phyloP scores from a whole-genome alignment of 92 coral and sea anemone genomes.

The Phenganax subtilis region DNA sequence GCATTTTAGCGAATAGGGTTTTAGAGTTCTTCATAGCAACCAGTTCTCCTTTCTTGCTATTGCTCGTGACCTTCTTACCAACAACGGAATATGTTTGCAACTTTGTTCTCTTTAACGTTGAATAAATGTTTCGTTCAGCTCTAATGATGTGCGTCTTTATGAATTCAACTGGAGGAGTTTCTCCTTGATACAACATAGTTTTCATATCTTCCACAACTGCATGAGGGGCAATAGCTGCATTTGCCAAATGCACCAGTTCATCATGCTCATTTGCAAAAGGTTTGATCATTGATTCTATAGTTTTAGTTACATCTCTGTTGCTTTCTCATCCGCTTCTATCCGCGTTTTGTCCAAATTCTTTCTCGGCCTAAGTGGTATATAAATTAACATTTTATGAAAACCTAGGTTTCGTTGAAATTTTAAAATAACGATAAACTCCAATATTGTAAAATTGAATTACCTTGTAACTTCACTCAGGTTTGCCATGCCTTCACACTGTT shows the following conservation, averaged over 20 bases:
- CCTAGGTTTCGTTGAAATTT: too few relatives aligned
- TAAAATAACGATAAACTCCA: too few relatives aligned
- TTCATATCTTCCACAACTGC: not conserved
- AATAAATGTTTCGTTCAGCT: not conserved
- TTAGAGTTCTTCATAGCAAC: not conserved
- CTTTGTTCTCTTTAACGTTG: too few relatives aligned
- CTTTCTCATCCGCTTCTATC: too few relatives aligned
- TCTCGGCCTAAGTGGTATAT: too few relatives aligned
- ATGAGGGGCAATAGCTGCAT: too few relatives aligned
- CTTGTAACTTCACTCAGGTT: not conserved
- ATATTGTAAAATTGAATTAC: not conserved
- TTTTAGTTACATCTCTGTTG: too few relatives aligned
- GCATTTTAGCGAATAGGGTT: conserved; percentile 50
- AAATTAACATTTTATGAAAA: too few relatives aligned
- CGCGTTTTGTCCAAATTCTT: too few relatives aligned
- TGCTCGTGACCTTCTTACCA: not conserved
- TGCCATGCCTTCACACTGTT: not conserved
- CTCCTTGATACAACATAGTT: not conserved
- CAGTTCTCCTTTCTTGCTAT: not conserved
- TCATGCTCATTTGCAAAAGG: too few relatives aligned
- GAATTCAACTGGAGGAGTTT: not conserved
- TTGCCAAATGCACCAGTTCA: too few relatives aligned
- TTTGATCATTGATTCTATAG: too few relatives aligned
- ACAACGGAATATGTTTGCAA: not conserved
- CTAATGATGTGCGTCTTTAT: not conserved